Evolutionary conservation across 2,113 vertebrate genomes (phyloP).

Genomic region (Mesoclemmys tuberculata): DNA sequence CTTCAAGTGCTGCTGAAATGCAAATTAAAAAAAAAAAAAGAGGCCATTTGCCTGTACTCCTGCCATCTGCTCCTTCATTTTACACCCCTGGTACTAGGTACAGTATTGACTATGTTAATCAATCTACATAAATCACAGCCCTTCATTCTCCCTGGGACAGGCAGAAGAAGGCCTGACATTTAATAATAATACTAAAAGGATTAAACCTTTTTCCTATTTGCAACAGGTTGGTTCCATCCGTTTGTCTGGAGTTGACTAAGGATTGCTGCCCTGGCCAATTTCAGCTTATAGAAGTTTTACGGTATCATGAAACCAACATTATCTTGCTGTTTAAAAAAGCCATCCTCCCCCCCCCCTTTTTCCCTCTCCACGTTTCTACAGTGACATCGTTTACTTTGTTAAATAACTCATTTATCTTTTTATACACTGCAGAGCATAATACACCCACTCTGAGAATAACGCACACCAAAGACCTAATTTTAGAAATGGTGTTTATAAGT

Average conservation of each 20-base stretch:
- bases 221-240: accelerated
- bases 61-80: background rate
- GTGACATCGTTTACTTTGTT: conserved; percentile 61
- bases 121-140: accelerated
- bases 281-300: background rate
- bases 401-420: conserved; percentile 76
- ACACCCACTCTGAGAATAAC: conserved; percentile 64
- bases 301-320: background rate
- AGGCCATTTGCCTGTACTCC: background rate
- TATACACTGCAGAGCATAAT: conserved; percentile 63
- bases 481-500: conserved; percentile 72
- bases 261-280: accelerated
- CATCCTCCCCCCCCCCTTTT: background rate
- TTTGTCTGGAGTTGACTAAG: accelerated
- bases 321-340: background rate
- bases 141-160: background rate
- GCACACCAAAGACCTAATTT: conserved; percentile 73
- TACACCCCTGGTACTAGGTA: background rate
- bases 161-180: accelerated
- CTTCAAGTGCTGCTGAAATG: background rate
- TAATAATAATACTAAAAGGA: accelerated
- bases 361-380: conserved; percentile 40
- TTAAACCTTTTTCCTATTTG: background rate
- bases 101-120: accelerated
- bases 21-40: background rate